Percentiles rank a stretch among this genome's conserved stretches.
These are phyloP conservation scores for Calliphora vicina DNA, from an alignment of 1,140 invertebrate species.

Conservation along the genomic window DNA sequence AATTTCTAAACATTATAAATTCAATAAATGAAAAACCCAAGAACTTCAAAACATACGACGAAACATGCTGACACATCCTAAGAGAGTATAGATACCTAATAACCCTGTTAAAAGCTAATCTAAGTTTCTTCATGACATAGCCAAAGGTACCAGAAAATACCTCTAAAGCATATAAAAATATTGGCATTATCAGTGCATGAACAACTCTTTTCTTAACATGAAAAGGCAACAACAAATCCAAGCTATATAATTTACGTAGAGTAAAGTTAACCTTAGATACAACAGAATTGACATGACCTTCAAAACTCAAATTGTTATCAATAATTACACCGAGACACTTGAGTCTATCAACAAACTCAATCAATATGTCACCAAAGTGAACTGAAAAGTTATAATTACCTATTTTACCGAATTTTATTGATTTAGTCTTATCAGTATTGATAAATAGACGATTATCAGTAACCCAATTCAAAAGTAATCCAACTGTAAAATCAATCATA, in stretches of 20 bases:
- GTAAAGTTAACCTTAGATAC: background rate
- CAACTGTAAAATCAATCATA: background rate
- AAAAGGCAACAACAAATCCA: background rate
- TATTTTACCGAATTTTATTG: background rate
- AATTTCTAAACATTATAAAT: background rate
- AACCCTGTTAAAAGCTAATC: no score
- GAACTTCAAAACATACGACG: no score
- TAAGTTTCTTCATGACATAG: no score
- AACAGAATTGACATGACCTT: background rate
- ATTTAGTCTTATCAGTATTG: background rate
- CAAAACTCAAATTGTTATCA: background rate
- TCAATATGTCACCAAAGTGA: background rate
- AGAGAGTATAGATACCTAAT: no score
- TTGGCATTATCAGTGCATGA: no score
- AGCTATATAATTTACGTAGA: no score
- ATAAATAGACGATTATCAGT: background rate
- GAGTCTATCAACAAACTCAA: background rate
- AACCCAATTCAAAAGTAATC: background rate
- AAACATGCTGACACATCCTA: background rate
- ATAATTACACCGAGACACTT: background rate
- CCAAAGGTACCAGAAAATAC: no score
- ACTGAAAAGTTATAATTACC: background rate
- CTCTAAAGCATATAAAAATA: no score
- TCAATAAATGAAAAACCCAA: background rate
- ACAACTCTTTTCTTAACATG: no score